Percentiles rank a stretch among this genome's conserved stretches.
Conservation (phyloP, 2,888 invertebrate species). For the Seira musarum region DNA sequence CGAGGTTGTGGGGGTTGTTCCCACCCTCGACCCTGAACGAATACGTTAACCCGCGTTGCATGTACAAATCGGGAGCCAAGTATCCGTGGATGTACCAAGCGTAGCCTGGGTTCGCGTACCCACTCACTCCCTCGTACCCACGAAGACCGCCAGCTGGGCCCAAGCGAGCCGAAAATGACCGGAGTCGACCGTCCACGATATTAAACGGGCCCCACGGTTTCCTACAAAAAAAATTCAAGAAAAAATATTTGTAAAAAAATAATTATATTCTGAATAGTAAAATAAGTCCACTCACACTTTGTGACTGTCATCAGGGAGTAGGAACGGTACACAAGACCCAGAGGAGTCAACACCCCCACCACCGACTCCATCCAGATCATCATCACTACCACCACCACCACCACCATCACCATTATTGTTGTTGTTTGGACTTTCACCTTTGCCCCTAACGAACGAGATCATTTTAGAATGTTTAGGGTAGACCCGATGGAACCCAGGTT, state of each 20-base stretch:
- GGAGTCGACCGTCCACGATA: slow-evolving; percentile 77
- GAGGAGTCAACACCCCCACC: slow-evolving; percentile 29
- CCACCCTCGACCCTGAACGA: slow-evolving; percentile 87
- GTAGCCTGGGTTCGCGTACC: slow-evolving; percentile 78
- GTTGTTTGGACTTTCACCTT: slow-evolving; percentile 77
- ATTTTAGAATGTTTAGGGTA: slow-evolving; percentile 82
- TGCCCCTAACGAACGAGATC: slow-evolving; percentile 79
- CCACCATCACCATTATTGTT: background rate
- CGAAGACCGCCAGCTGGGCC: slow-evolving; percentile 88
- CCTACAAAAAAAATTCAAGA: slow-evolving; percentile 66
- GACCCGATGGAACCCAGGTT: slow-evolving; percentile 87
- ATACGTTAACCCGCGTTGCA: slow-evolving; percentile 88
- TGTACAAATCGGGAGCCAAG: slow-evolving; percentile 88
- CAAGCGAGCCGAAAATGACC: slow-evolving; percentile 85
- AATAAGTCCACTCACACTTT: slow-evolving; percentile 22
- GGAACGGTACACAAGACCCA: slow-evolving; percentile 49
- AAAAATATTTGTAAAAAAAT: background rate
- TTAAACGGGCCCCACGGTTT: slow-evolving; percentile 75
- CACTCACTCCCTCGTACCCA: slow-evolving; percentile 83
- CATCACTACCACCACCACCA: background rate
- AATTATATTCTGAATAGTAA: background rate
- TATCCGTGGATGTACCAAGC: slow-evolving; percentile 96
- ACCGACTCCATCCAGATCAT: background rate
- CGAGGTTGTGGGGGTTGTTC: slow-evolving; percentile 89
- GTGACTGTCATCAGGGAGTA: slow-evolving; percentile 38